Evolutionary conservation across 2,888 invertebrate genomes (phyloP), one percentile per base, ranked within the genome.

Genomic region (Apamea crenata): DNA sequence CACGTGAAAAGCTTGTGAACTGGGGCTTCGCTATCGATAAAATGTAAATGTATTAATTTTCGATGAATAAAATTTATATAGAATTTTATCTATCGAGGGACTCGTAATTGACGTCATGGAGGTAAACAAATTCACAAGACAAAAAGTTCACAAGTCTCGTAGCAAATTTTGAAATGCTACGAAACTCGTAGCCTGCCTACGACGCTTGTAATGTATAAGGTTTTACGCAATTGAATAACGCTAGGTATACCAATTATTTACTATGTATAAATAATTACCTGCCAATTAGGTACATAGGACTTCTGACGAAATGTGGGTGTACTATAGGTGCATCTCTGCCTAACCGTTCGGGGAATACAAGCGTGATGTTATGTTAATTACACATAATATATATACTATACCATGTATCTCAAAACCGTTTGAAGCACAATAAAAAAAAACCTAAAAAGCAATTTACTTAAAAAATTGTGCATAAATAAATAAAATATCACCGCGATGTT

Each of bases 101-200:
- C 2, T 56, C 4, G 21, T 65, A 44, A 18, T 47, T 67, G n/a
- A 18, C 2, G 40, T 32, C 10, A 10, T 4, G 16, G n/a, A 14
- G 8, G 8, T 18, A 36, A n/a, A 40, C 67, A 50, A 63, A 74
- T 44, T 36, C 1, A 25, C 18, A 12, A 40, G 16, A n/a, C n/a
- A n/a, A n/a, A n/a, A 63, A 74, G 47, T 44, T 36, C 1, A 25
- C 18, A 12, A 40, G 16, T 75, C 25, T 75, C 68, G 68, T 68
- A 80, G 53, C 53, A 68, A 4, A 25, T 47, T 56, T 65, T 47
- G 40, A 7, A 53, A 29, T 47, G 75, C 63, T 80, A 69, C 80
- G 53, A 69, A 61, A 44, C 36, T 68, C 80, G 80, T 80, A 80
- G 53, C 75, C 40, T 10, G 61, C 32, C 80, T 80, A 61, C 71